Conservation (phyloP, 2,113 vertebrate genomes). For the Castor canadensis region DNA sequence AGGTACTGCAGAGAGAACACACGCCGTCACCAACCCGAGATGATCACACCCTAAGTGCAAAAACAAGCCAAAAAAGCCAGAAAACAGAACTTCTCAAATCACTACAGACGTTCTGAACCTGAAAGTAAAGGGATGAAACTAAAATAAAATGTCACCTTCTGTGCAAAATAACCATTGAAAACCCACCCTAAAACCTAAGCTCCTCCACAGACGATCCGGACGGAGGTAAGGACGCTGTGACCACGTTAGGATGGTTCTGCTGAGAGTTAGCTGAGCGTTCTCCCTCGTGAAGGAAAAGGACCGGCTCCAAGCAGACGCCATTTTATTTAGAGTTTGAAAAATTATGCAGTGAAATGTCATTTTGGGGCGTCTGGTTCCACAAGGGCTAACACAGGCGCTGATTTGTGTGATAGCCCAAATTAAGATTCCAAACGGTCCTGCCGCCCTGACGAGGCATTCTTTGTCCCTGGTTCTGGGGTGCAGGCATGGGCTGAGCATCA, state of each 20-base stretch:
- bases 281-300: too few relatives aligned
- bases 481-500: too few relatives aligned
- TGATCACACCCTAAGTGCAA: too few relatives aligned
- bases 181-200: neutral
- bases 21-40: too few relatives aligned
- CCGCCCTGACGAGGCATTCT: too few relatives aligned
- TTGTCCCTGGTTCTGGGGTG: too few relatives aligned
- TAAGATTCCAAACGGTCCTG: too few relatives aligned
- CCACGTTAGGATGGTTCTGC: neutral
- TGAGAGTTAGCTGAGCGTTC: too few relatives aligned
- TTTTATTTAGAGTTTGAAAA: neutral
- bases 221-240: fast-evolving
- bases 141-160: neutral
- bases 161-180: neutral
- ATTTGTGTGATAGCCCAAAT: too few relatives aligned
- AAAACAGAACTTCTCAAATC: neutral
- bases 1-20: too few relatives aligned
- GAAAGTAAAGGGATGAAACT: neutral
- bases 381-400: neutral
- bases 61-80: neutral
- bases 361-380: fast-evolving
- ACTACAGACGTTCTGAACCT: neutral
- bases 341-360: fast-evolving
- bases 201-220: neutral
- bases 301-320: too few relatives aligned